Conservation (phyloP, 1,140 invertebrate genomes). For the Sarcophaga bullata region DNA sequence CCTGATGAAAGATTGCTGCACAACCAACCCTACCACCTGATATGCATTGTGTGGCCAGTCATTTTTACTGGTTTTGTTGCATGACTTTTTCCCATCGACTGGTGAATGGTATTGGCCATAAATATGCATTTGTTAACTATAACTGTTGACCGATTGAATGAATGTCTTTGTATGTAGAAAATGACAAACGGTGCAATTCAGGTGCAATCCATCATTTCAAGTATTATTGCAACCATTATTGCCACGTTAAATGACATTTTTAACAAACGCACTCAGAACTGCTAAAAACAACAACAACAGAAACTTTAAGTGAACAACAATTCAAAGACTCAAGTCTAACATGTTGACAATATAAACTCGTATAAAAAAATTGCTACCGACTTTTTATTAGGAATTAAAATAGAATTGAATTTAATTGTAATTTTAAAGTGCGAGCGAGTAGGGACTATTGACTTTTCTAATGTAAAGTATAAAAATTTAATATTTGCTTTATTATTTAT, state of each 20-base stretch:
- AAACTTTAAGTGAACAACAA: conserved; percentile 10
- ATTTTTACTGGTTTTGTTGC: not conserved
- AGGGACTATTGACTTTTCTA: too few species aligned
- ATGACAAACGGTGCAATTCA: conserved; percentile 60
- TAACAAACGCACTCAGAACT: conserved; percentile 59
- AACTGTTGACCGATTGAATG: not conserved
- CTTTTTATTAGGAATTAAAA: too few species aligned
- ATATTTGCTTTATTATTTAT: too few species aligned
- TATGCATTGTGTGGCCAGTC: conserved; percentile 22
- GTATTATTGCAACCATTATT: conserved; percentile 65
- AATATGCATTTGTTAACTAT: conserved; percentile 16
- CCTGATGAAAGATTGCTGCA: not conserved
- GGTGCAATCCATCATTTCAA: conserved; percentile 64
- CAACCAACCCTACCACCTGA: not conserved
- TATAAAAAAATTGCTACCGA: too few species aligned
- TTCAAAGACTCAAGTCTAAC: not conserved
- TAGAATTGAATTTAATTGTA: too few species aligned
- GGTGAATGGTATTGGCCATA: not conserved
- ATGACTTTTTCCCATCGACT: not conserved
- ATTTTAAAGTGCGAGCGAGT: too few species aligned
- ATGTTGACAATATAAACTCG: too few species aligned
- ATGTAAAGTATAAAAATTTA: too few species aligned
- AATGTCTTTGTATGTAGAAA: conserved; percentile 16
- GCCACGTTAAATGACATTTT: conserved; percentile 54
- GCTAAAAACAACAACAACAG: not conserved